phyloP scores from a whole-genome alignment of 2,113 vertebrate genomes.

The Merops nubicus region DNA sequence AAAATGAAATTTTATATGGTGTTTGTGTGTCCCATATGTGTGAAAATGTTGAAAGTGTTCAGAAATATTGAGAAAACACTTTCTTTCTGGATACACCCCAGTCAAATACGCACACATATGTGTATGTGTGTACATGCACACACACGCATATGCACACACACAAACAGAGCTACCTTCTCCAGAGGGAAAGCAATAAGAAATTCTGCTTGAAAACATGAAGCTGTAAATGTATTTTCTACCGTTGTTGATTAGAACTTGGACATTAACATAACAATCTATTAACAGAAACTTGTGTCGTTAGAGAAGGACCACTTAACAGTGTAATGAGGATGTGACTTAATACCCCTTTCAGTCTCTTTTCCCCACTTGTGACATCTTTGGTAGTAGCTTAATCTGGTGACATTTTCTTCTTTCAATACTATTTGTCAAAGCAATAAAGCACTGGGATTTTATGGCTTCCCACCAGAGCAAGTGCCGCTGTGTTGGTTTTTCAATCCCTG shows the following conservation, averaged over 20 bases:
- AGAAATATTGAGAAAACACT: conserved; percentile 22
- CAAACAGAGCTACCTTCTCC: not conserved
- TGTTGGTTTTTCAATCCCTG: not conserved
- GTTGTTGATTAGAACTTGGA: not conserved
- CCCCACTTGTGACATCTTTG: conserved; percentile 12
- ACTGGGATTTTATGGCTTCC: not conserved
- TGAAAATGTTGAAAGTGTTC: not conserved
- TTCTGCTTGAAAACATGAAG: not conserved
- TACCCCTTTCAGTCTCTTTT: conserved; percentile 10
- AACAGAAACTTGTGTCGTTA: not conserved
- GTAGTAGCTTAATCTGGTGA: not conserved
- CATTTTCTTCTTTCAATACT: conserved; percentile 25
- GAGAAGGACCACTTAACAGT: not conserved
- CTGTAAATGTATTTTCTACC: not conserved
- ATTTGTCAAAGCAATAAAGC: not conserved
- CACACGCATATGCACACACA: not conserved
- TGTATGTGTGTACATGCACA: too few species aligned
- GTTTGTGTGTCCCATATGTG: conserved; percentile 10
- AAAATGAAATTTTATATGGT: not conserved
- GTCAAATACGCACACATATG: not conserved
- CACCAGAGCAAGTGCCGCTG: not conserved
- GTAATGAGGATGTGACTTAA: conserved; percentile 19
- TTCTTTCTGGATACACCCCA: not conserved
- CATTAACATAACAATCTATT: not conserved
- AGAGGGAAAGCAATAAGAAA: not conserved